phyloP scores from a whole-genome alignment of 2,888 invertebrate species.

The Dicycla oo region DNA sequence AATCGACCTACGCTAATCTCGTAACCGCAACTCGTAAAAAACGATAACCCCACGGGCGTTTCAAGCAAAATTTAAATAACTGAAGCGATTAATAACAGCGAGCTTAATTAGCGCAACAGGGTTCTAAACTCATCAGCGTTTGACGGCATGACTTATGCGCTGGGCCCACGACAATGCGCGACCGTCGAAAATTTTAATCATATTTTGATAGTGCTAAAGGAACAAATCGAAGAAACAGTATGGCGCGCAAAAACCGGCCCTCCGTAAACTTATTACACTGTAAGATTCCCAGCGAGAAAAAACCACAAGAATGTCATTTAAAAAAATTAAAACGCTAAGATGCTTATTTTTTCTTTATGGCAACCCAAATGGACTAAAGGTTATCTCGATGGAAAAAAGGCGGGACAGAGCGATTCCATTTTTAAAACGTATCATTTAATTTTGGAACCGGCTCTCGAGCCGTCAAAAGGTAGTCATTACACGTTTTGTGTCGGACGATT shows the following conservation, averaged over 20 bases:
- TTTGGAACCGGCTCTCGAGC: slow-evolving; percentile 90
- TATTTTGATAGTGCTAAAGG: slow-evolving; percentile 72
- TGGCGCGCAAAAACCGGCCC: slow-evolving; percentile 83
- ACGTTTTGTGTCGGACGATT: slow-evolving; percentile 86
- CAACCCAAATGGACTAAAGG: slow-evolving; percentile 89
- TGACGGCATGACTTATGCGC: slow-evolving; percentile 82
- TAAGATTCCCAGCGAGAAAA: slow-evolving; percentile 87
- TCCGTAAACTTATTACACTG: slow-evolving; percentile 84
- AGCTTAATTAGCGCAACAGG: slow-evolving; percentile 84
- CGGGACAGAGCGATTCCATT: slow-evolving; percentile 90
- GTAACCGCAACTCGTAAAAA: slow-evolving; percentile 86
- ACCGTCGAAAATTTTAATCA: slow-evolving; percentile 77
- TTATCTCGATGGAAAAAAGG: slow-evolving; percentile 89
- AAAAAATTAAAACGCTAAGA: slow-evolving; percentile 89
- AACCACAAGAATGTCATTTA: slow-evolving; percentile 90
- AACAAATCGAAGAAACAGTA: slow-evolving; percentile 78
- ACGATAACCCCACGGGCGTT: slow-evolving; percentile 78
- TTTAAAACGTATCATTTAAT: slow-evolving; percentile 91
- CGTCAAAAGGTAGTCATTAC: slow-evolving; percentile 90
- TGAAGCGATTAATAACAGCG: slow-evolving; percentile 85
- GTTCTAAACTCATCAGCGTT: slow-evolving; percentile 80
- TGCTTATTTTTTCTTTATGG: slow-evolving; percentile 88
- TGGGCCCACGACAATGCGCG: slow-evolving; percentile 78
- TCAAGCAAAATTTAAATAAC: slow-evolving; percentile 84
- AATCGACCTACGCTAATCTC: slow-evolving; percentile 85